Evolutionary conservation across 2,888 invertebrate genomes (phyloP), one percentile per base, ranked within the genome.

Genomic region (Scaptomyza polygonia): DNA sequence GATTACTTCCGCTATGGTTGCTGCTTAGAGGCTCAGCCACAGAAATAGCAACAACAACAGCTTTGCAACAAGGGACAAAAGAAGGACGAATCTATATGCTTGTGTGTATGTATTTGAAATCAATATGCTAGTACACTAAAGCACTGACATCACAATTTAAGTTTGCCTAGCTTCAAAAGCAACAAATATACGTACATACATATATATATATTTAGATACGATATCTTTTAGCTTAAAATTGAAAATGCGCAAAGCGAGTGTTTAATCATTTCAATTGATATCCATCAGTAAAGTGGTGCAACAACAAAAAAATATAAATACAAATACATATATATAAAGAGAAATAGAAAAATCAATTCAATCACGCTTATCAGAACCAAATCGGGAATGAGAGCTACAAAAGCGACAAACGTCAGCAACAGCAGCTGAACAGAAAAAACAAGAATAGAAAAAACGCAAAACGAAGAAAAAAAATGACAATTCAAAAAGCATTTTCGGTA

Each of bases 401-500:
- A 55, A 62, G 67, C 82, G 85, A 84, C 67, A 78, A 75, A 79
- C 86, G 83, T 82, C 83, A 79, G 63, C 68, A 69, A 42, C 80
- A 80, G 82, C 53, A 64, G 59, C 54, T 49, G 53, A 34, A 48
- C 44, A 44, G 54, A 45, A 45, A 55, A 36, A 34, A 39, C 6
- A 21, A 21, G 34, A 44, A 36, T 47, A 44, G 54, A 44, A 45
- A 45, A 55, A 69, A 71, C 62, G 53, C 25, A 44, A 29, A 34
- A 39, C 8, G 43, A 47, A 61, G 69, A 67, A 78, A 74, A 88
- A 79, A 80, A 21, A n/a, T n/a, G 74, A 83, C 85, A 86, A 88
- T 86, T 86, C 88, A 83, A 87, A 87, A 85, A 87, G 85, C 87
- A 85, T 85, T 85, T 85, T 78, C 27, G 85, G 86, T 73, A 86